These are phyloP conservation scores for Achroia grisella DNA, from an alignment of 1,140 invertebrate species.

Conservation along the genomic window DNA sequence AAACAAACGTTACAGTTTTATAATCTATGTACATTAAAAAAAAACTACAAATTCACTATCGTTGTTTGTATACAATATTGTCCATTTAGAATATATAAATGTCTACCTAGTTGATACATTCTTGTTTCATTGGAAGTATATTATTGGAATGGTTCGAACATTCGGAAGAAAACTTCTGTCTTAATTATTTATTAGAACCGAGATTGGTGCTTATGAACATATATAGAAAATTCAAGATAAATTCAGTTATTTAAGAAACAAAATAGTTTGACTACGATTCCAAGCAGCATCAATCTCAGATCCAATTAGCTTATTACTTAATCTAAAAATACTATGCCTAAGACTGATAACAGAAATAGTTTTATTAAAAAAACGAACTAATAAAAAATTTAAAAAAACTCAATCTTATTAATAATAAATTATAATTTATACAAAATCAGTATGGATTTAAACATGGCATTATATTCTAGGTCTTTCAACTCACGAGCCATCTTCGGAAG, in stretches of 20 bases:
- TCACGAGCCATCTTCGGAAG: too few relatives aligned
- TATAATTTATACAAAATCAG: too few relatives aligned
- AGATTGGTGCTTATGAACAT: constrained; percentile 23
- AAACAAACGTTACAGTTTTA: background rate
- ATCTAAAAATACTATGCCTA: constrained; percentile 21
- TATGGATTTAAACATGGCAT: too few relatives aligned
- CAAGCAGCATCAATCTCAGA: constrained; percentile 29
- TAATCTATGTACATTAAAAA: too few relatives aligned
- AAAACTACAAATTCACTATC: too few relatives aligned
- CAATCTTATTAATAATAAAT: too few relatives aligned
- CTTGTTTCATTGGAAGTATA: constrained; percentile 27
- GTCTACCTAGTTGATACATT: background rate
- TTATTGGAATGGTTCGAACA: constrained; percentile 41
- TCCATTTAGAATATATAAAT: too few relatives aligned
- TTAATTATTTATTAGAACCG: constrained; percentile 7
- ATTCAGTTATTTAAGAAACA: constrained; percentile 7
- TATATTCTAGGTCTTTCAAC: too few relatives aligned
- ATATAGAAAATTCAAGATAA: constrained; percentile 23
- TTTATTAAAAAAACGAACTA: too few relatives aligned
- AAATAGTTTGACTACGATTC: background rate
- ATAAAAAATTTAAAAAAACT: too few relatives aligned
- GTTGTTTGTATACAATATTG: too few relatives aligned
- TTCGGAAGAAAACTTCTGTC: constrained; percentile 29
- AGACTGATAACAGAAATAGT: constrained; percentile 9
- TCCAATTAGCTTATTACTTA: constrained; percentile 18